A percentile compares a stretch with the other conserved stretches of the same genome.
Conservation (phyloP, 2,797 vertebrate genomes). For the Acanthopagrus latus region DNA sequence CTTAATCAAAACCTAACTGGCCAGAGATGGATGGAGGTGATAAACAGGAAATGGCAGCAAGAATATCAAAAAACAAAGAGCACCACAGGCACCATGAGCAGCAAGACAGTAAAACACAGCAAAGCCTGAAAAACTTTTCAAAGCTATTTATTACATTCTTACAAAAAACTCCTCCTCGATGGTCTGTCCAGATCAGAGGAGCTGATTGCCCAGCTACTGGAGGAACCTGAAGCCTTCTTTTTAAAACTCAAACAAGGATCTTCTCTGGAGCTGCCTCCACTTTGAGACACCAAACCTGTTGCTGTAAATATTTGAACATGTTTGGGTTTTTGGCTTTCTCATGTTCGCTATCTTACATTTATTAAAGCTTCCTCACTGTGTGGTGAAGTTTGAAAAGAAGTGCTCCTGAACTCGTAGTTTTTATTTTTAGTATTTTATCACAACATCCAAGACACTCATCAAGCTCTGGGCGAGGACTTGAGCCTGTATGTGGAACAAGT, state of each 20-base stretch:
- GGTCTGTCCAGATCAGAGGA: conserved; percentile 3
- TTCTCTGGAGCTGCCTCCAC: conserved; percentile 13
- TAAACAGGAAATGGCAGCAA: background rate
- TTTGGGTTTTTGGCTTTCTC: conserved; percentile 62
- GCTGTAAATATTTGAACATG: conserved; percentile 74
- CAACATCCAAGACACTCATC: background rate
- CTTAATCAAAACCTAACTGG: background rate
- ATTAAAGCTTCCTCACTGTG: conserved; percentile 40
- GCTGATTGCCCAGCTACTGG: conserved; percentile 28
- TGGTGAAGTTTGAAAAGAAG: conserved; percentile 42
- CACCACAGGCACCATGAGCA: background rate
- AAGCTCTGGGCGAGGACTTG: background rate
- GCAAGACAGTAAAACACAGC: background rate
- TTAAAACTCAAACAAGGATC: conserved; percentile 42
- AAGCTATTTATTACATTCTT: conserved; percentile 20
- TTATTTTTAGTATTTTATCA: conserved; percentile 53
- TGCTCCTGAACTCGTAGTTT: conserved; percentile 23
- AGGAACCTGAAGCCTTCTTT: conserved; percentile 38
- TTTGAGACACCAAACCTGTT: conserved; percentile 24
- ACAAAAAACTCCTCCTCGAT: conserved; percentile 2
- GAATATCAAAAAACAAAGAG: background rate
- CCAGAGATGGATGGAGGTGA: background rate
- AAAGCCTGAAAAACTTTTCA: conserved; percentile 12
- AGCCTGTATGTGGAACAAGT: background rate
- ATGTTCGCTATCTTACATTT: conserved; percentile 66